Percentiles rank a stretch among this genome's conserved stretches.
These are phyloP conservation scores for Potorous gilbertii DNA, from an alignment of 2,797 vertebrate species.

Conservation along the genomic window DNA sequence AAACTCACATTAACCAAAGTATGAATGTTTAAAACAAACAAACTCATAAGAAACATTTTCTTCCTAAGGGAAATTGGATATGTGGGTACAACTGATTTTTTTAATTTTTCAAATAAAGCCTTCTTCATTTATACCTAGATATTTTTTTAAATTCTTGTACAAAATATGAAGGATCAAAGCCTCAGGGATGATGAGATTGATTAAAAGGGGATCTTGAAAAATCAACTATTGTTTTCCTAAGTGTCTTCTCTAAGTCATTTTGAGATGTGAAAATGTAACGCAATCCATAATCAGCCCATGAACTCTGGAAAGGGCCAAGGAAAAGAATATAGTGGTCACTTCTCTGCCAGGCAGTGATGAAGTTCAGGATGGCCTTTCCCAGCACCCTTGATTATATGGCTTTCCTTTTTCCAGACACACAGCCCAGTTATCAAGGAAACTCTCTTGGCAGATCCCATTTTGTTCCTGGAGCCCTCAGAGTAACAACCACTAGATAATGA, in stretches of 20 bases:
- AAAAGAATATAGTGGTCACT: background rate
- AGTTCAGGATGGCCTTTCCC: background rate
- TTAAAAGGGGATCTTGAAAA: background rate
- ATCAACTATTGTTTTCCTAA: background rate
- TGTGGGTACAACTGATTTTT: background rate
- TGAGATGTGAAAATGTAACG: background rate
- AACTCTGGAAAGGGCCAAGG: background rate
- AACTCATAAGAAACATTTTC: background rate
- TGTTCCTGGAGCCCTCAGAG: background rate
- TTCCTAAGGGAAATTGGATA: background rate
- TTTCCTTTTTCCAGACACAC: background rate
- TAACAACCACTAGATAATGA: background rate
- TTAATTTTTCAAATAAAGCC: background rate
- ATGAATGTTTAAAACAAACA: background rate
- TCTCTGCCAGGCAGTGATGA: background rate
- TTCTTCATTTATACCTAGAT: background rate
- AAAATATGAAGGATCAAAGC: background rate
- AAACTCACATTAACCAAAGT: background rate
- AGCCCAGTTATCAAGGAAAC: background rate
- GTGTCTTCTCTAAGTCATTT: background rate
- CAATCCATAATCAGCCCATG: background rate
- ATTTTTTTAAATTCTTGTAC: background rate
- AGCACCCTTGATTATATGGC: background rate
- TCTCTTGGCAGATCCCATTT: background rate
- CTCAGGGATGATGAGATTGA: background rate